A percentile compares a stretch with the other conserved stretches of the same genome.
Evolutionary conservation across 2,888 invertebrate species (phyloP).

Genomic region (Meiosimyza decipiens): DNA sequence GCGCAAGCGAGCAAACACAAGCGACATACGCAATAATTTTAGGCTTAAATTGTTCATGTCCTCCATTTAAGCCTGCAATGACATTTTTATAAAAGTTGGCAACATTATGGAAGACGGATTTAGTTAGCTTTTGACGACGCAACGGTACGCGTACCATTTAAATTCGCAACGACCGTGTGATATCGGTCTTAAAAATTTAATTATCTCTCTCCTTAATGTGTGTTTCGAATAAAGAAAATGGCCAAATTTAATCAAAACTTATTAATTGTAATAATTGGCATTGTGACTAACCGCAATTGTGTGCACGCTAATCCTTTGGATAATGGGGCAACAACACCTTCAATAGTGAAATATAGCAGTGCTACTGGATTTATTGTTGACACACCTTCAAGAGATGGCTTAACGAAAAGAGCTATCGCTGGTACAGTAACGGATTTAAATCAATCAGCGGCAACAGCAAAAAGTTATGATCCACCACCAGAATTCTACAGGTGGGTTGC

Average conservation of each 20-base stretch:
- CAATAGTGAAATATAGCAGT: slow-evolving; percentile 37
- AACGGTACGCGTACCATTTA: not conserved
- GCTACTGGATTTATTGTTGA: slow-evolving; percentile 26
- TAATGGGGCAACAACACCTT: slow-evolving; percentile 22
- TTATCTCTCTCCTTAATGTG: too few relatives aligned
- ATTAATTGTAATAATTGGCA: not conserved
- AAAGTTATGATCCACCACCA: slow-evolving; percentile 60
- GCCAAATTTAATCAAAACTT: not conserved
- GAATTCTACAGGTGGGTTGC: slow-evolving; percentile 58
- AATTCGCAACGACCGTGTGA: not conserved
- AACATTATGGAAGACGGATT: slow-evolving; percentile 45
- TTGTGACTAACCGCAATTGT: too few relatives aligned
- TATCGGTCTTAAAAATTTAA: not conserved
- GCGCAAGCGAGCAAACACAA: not conserved
- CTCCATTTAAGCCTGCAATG: slow-evolving; percentile 39
- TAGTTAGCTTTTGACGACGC: slow-evolving; percentile 49
- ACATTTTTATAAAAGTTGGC: slow-evolving; percentile 56
- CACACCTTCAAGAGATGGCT: slow-evolving; percentile 39
- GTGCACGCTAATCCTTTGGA: too few relatives aligned
- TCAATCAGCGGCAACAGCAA: slow-evolving; percentile 46
- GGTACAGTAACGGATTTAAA: slow-evolving; percentile 44
- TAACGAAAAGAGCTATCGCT: slow-evolving; percentile 45
- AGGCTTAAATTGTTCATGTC: slow-evolving; percentile 60
- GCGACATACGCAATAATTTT: slow-evolving; percentile 40
- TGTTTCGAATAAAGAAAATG: not conserved